These are phyloP conservation scores for Baryphthengus martii DNA, from an alignment of 2,113 vertebrate genomes.

Conservation along the genomic window DNA sequence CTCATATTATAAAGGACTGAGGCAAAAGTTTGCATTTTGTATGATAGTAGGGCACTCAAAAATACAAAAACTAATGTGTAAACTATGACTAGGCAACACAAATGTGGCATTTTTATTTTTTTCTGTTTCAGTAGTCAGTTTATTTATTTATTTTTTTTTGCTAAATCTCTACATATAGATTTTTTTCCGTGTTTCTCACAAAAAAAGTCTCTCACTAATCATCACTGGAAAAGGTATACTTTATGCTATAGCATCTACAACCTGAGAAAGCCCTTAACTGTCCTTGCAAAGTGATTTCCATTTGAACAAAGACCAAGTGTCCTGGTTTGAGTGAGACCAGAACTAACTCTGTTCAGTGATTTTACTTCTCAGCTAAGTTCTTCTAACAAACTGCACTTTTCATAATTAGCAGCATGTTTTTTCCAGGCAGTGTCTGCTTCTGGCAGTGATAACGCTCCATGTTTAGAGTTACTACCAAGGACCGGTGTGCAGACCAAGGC, in stretches of 20 bases:
- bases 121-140: neutral
- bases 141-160: neutral
- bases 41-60: neutral
- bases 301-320: neutral
- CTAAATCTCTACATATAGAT: neutral
- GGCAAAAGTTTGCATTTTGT: neutral
- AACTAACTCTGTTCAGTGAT: no score
- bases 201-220: neutral
- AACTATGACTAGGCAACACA: neutral
- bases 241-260: neutral
- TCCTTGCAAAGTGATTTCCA: neutral
- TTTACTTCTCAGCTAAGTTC: no score
- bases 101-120: neutral
- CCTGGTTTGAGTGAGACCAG: no score
- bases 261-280: neutral
- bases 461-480: no score
- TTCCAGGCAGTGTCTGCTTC: no score
- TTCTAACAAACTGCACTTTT: no score
- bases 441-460: no score
- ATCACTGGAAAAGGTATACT: neutral
- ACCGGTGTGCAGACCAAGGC: no score
- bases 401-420: no score
- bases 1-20: neutral
- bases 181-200: neutral
- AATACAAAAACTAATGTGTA: neutral